Evolutionary conservation across 2,888 invertebrate species (phyloP).

Genomic region (Serripes groenlandicus): DNA sequence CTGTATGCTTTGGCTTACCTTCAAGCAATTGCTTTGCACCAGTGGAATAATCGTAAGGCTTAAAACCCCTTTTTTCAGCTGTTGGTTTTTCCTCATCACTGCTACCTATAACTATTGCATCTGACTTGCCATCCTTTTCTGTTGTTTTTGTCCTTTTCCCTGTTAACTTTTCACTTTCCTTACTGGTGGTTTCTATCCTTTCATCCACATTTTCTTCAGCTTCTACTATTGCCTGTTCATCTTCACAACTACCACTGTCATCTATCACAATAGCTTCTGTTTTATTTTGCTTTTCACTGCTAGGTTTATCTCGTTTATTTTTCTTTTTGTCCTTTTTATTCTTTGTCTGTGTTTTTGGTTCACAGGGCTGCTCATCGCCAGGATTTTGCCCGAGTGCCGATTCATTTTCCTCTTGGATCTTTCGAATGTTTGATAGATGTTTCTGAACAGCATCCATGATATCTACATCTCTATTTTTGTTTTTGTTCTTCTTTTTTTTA

Average conservation of each 20-base stretch:
- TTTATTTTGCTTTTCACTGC: conserved; percentile 5
- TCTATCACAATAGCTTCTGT: conserved; percentile 8
- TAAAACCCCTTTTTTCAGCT: conserved; percentile 43
- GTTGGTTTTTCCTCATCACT: conserved; percentile 15
- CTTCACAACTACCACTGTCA: conserved; percentile 18
- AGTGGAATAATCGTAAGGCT: conserved; percentile 73
- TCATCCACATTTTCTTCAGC: conserved; percentile 9
- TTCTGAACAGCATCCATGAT: conserved; percentile 55
- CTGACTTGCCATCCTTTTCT: conserved; percentile 30
- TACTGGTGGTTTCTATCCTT: neutral
- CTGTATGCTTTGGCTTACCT: too few relatives aligned
- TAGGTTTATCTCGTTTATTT: conserved; percentile 3
- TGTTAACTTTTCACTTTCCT: neutral
- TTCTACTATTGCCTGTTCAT: neutral
- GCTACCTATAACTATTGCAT: conserved; percentile 17
- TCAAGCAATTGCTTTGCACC: conserved; percentile 69
- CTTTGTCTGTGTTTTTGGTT: conserved; percentile 54
- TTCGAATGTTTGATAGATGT: conserved; percentile 52
- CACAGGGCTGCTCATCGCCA: conserved; percentile 22
- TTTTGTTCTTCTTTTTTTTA: conserved; percentile 61
- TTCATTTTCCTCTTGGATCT: conserved; percentile 53
- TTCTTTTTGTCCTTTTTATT: conserved; percentile 36
- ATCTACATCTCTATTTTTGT: conserved; percentile 51
- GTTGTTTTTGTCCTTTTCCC: neutral
- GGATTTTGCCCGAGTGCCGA: conserved; percentile 51